Conservation (phyloP, 1,140 invertebrate species). For the Paracyclopina nana region DNA sequence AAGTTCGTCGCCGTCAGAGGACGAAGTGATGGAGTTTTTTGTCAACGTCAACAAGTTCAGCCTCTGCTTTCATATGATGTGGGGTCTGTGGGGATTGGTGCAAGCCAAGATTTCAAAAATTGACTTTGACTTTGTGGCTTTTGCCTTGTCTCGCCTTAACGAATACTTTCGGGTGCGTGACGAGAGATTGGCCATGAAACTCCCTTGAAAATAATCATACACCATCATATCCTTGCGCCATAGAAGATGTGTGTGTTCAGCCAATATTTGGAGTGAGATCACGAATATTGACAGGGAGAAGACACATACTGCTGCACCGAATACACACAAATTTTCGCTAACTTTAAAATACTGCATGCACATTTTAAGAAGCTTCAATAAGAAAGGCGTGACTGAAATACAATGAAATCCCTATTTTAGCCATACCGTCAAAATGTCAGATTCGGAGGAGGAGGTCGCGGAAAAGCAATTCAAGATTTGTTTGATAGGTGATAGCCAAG, state of each 20-base stretch:
- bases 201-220: too few relatives aligned
- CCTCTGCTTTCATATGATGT: conserved; percentile 63
- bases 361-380: too few relatives aligned
- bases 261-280: too few relatives aligned
- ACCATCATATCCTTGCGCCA: too few relatives aligned
- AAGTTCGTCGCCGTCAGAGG: conserved; percentile 24
- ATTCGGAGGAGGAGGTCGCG: conserved; percentile 36
- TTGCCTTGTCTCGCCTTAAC: conserved; percentile 26
- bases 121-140: conserved; percentile 83
- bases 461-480: conserved; percentile 55
- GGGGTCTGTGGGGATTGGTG: conserved; percentile 78
- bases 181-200: too few relatives aligned
- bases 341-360: too few relatives aligned
- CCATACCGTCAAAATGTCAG: conserved; percentile 31
- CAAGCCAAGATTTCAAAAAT: conserved; percentile 75
- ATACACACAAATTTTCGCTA: too few relatives aligned
- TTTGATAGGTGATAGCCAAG: conserved; percentile 51
- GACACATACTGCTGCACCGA: too few relatives aligned
- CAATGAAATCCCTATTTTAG: not conserved
- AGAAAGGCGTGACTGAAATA: too few relatives aligned
- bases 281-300: too few relatives aligned
- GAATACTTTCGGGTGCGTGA: too few relatives aligned
- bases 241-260: too few relatives aligned
- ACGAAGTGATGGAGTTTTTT: conserved; percentile 46
- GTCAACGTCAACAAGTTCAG: conserved; percentile 57